Evolutionary conservation across 2,888 invertebrate species (phyloP).

Genomic region (Latrodectus elegans): DNA sequence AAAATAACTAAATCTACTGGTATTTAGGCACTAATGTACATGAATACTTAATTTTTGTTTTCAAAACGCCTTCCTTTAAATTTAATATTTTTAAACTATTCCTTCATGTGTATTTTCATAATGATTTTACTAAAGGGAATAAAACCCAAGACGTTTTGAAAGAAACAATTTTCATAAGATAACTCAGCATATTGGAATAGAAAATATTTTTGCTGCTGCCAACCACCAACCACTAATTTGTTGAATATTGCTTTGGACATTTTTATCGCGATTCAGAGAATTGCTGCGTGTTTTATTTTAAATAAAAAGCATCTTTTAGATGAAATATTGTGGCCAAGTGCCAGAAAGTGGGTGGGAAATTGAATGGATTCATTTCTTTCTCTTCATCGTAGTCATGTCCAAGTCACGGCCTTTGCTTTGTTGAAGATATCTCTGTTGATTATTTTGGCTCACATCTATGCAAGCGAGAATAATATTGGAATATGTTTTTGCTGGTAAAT

Average conservation of each 20-base stretch:
- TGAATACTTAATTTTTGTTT: too few relatives aligned
- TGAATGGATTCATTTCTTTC: not conserved
- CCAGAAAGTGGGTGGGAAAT: slow-evolving; percentile 2
- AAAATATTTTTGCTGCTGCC: too few relatives aligned
- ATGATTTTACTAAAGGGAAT: too few relatives aligned
- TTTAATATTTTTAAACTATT: too few relatives aligned
- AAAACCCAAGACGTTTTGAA: too few relatives aligned
- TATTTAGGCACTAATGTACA: too few relatives aligned
- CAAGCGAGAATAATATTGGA: not conserved
- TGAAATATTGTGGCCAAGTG: not conserved
- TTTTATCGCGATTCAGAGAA: not conserved
- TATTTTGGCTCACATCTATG: not conserved
- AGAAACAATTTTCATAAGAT: too few relatives aligned
- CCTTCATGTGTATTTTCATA: too few relatives aligned
- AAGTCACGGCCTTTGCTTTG: not conserved
- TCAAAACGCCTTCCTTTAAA: too few relatives aligned
- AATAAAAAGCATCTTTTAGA: not conserved
- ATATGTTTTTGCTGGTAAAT: not conserved
- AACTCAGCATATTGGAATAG: too few relatives aligned
- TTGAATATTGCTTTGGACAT: not conserved
- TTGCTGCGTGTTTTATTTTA: not conserved
- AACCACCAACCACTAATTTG: not conserved
- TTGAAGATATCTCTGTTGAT: not conserved
- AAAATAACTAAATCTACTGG: too few relatives aligned
- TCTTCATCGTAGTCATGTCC: not conserved